Evolutionary conservation across 2,888 invertebrate genomes (phyloP), one percentile per base, ranked within the genome.

Genomic region (Junonia oenone): DNA sequence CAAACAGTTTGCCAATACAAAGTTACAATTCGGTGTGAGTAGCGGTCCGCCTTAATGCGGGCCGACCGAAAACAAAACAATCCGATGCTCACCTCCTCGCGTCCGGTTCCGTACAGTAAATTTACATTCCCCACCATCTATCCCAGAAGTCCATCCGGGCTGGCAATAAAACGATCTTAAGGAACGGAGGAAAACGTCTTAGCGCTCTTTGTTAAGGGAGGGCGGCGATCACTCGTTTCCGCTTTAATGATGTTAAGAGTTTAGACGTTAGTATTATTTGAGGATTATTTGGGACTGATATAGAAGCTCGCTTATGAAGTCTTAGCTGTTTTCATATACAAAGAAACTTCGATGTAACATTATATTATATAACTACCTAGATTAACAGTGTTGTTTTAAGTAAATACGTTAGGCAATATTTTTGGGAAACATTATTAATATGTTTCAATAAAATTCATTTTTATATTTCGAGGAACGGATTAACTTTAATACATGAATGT

Each of bases 81-180:
- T 87, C 82, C 83, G 81, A 83, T 80, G 85, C 81, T 83, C 85
- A 84, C 87, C 83, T 85, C 83, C 81, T 76, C 71, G 79, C 85
- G 88, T 88, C 88, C 88, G 86, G 87, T 84, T 81, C 79, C 80
- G 80, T 81, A 82, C 81, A 83, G 77, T 88, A 89, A 88, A 89
- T 89, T 88, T 88, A 88, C 89, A 89, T 88, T 83, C 87, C 80
- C 85, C 78, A 79, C 85, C 85, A 87, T 90, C 85, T 82, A 87
- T 90, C 86, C 83, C 83, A 75, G 76, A 79, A 85, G 89, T 88
- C 90, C 88, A 86, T 87, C 86, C 86, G 87, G 87, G 78, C 71
- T 77, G 81, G 86, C 81, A 86, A 88, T 89, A 88, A 89, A 88
- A 89, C 87, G 86, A 86, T 86, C 86, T 84, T 82, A 81, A 83